Percentiles rank a stretch among this genome's conserved stretches.
phyloP scores from a whole-genome alignment of 2,888 invertebrate species.

The Eristalinus sepulchralis region DNA sequence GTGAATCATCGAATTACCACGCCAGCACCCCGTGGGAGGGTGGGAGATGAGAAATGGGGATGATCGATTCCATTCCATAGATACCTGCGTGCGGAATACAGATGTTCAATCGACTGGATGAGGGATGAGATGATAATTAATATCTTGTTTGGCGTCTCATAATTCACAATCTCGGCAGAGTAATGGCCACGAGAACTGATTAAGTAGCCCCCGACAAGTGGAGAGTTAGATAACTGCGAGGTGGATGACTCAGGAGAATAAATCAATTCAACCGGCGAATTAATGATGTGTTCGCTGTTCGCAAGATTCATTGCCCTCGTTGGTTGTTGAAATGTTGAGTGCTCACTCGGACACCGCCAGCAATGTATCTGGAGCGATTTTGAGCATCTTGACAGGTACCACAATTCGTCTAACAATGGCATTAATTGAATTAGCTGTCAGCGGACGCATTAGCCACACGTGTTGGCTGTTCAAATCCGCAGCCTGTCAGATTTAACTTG shows the following conservation, averaged over 20 bases:
- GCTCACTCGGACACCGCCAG: neutral
- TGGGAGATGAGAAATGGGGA: neutral
- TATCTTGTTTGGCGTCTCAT: slow-evolving; percentile 23
- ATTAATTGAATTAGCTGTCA: neutral
- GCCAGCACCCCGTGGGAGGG: too few relatives aligned
- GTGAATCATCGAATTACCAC: neutral
- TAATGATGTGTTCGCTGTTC: neutral
- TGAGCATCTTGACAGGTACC: neutral
- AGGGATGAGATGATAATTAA: slow-evolving; percentile 4
- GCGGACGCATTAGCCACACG: neutral
- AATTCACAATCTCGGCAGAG: slow-evolving; percentile 11
- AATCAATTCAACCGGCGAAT: neutral
- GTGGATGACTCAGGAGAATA: neutral
- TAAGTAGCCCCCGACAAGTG: neutral
- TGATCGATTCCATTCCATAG: neutral
- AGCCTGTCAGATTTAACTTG: neutral
- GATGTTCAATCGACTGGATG: neutral
- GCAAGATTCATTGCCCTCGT: neutral
- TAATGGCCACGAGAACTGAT: slow-evolving; percentile 17
- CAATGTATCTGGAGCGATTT: neutral
- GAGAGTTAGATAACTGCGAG: neutral
- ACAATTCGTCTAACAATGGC: neutral
- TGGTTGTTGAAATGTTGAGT: neutral
- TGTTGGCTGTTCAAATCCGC: neutral
- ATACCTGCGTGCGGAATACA: neutral